Evolutionary conservation across 2,797 vertebrate species (phyloP).

Genomic region (Sebastes jordani): DNA sequence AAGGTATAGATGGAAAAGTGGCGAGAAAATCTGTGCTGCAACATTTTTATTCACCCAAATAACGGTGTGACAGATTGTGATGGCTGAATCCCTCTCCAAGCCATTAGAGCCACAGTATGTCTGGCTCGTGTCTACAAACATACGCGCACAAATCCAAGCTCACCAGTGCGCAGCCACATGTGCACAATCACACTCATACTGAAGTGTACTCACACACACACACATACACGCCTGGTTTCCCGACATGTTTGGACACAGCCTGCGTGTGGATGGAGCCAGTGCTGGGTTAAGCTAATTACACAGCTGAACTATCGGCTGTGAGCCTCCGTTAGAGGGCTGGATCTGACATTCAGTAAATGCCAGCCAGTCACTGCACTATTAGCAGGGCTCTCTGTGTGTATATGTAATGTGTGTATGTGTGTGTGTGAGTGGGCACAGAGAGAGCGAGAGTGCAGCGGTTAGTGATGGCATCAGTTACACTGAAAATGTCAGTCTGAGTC

Average conservation of each 20-base stretch:
- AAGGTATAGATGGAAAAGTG: slow-evolving; percentile 7
- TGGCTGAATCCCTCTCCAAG: slow-evolving; percentile 30
- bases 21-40: slow-evolving; percentile 2
- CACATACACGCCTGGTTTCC: slow-evolving; percentile 4
- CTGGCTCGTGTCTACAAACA: slow-evolving; percentile 12
- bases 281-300: slow-evolving; percentile 76
- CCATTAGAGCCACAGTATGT: slow-evolving; percentile 16
- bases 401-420: not conserved
- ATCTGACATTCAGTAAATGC: slow-evolving; percentile 83
- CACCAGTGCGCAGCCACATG: slow-evolving; percentile 9
- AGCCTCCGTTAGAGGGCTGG: slow-evolving; percentile 68
- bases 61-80: slow-evolving; percentile 46
- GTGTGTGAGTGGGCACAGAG: not conserved
- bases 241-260: slow-evolving; percentile 52
- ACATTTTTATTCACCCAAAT: slow-evolving; percentile 20
- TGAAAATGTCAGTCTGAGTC: slow-evolving; percentile 72
- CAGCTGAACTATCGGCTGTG: slow-evolving; percentile 75
- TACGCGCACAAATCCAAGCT: not conserved
- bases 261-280: slow-evolving; percentile 57
- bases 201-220: not conserved
- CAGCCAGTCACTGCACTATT: slow-evolving; percentile 72
- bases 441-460: slow-evolving; percentile 45
- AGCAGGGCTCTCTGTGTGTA: slow-evolving; percentile 26
- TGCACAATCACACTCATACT: not conserved
- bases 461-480: slow-evolving; percentile 65